A percentile compares a stretch with the other conserved stretches of the same genome.
phyloP scores from a whole-genome alignment of 2,797 vertebrate genomes.

The Macrochelys suwanniensis region DNA sequence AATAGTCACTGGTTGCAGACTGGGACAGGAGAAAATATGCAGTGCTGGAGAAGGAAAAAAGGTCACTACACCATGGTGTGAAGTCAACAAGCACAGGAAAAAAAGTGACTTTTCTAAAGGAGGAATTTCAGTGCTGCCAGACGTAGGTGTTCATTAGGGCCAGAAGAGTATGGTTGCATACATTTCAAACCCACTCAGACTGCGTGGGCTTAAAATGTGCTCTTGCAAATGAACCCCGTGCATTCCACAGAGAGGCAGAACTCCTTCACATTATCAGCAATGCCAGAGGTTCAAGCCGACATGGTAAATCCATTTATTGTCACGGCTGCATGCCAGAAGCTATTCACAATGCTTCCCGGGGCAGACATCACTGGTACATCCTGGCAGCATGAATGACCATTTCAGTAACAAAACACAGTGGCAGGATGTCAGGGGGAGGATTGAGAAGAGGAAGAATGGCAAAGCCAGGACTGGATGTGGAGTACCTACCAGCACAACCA shows the following conservation, averaged over 20 bases:
- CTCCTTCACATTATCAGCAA: neutral
- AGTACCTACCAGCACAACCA: neutral
- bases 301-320: constrained; percentile 23
- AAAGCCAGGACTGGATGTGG: neutral
- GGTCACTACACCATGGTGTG: neutral
- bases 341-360: accelerated
- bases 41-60: neutral
- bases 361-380: neutral
- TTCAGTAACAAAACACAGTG: neutral
- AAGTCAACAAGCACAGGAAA: neutral
- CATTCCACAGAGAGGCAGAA: constrained; percentile 32
- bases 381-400: neutral
- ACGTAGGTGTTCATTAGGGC: constrained; percentile 27
- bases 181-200: constrained; percentile 52
- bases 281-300: neutral
- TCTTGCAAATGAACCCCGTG: neutral
- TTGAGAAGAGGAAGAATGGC: neutral
- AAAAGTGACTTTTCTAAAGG: neutral
- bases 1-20: neutral
- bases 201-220: constrained; percentile 21
- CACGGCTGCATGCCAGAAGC: neutral
- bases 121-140: constrained; percentile 43
- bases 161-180: neutral
- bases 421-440: neutral
- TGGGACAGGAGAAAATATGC: neutral